Percentiles rank a stretch among this genome's conserved stretches.
Conservation (phyloP, 2,113 vertebrate genomes). For the Chrysochloris asiatica region DNA sequence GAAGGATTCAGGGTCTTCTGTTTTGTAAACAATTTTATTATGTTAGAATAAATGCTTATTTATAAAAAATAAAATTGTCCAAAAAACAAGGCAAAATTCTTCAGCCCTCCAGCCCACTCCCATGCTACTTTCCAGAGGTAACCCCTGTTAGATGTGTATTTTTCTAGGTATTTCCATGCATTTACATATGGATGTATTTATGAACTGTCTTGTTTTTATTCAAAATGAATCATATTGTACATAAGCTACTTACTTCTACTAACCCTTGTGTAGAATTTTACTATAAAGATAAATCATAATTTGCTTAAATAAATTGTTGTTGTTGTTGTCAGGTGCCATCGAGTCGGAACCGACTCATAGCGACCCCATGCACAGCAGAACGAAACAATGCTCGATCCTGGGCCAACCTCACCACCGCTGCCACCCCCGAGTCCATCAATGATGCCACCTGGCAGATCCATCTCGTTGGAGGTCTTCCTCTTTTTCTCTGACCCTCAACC, state of each 20-base stretch:
- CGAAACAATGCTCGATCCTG: too few species aligned
- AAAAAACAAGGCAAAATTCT: slow-evolving; percentile 22
- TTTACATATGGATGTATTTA: background rate
- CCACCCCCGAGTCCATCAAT: too few species aligned
- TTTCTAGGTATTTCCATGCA: background rate
- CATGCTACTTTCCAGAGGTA: background rate
- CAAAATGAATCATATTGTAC: background rate
- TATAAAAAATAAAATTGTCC: background rate
- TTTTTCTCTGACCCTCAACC: too few species aligned
- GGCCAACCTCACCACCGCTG: too few species aligned
- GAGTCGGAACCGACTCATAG: too few species aligned
- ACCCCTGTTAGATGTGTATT: background rate
- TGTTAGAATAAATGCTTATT: background rate
- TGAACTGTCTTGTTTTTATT: background rate
- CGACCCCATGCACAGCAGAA: too few species aligned
- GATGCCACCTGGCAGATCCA: too few species aligned
- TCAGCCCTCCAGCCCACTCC: background rate
- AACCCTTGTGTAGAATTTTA: slow-evolving; percentile 30
- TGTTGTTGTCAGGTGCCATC: too few species aligned
- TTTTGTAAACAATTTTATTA: background rate
- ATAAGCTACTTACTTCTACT: background rate
- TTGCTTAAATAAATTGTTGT: too few species aligned
- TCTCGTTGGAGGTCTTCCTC: too few species aligned
- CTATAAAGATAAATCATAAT: slow-evolving; percentile 11
- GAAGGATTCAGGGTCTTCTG: background rate